Base-by-base conservation (phyloP, 2,888 invertebrate genomes). In the Callinectes sapidus region DNA sequence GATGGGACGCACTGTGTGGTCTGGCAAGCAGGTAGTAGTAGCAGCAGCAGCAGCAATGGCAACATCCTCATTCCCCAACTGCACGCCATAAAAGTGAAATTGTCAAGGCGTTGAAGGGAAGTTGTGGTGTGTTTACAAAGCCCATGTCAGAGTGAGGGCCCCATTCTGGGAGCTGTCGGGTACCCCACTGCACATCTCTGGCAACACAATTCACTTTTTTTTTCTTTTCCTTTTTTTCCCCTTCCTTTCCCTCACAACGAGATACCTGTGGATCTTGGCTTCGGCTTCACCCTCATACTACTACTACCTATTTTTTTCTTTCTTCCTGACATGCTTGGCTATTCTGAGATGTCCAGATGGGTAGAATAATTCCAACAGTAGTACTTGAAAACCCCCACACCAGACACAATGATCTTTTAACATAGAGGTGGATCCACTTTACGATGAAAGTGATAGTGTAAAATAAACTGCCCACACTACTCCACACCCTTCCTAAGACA, bases 81-180 rank as follows among this genome's bases (percentile, higher is more conserved):
- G 85, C 32, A 48, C 39, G 39, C 39, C 39, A 39, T 39, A 35
- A 35, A 48, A 86, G 35, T n/a, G 86, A 86, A 48, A 86, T 23
- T 42, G 86, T 42, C 23, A 86, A 42, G 54, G 54, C 28, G 71
- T 42, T n/a, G 66, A 86, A 39, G 54, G 28, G 39, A 16, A 32
- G 71, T 71, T 71, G 28, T n/a, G 85, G 85, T n/a, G 86, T 42
- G 86, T 71, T 71, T 71, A 71, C 71, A 71, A 28, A 71, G 71
- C 71, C 71, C 28, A 71, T 23, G 71, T 71, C 71, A 71, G 8
- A 6, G 71, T 71, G 28, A 71, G 71, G 71, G 61, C 61, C 61
- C 3, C 61, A 61, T 61, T 61, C 18, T 61, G 61, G 61, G 61
- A 61, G 23, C 61, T 61, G 61, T 61, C 61, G 23, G 23, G 61